Base-by-base conservation (phyloP, 2,113 vertebrate species). In the Poecile atricapillus region DNA sequence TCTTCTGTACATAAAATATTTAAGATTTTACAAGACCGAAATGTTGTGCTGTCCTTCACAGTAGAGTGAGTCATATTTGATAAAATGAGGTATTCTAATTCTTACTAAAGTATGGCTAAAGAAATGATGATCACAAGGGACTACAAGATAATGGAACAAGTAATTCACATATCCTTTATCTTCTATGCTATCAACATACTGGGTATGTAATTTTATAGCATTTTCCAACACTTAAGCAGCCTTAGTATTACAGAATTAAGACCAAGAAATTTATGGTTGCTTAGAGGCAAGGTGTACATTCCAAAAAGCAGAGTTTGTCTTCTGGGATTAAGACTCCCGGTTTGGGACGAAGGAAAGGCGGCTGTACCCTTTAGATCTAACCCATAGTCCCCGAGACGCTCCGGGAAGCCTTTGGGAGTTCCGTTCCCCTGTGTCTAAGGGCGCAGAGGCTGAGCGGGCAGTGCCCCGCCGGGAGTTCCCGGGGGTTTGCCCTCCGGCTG, bases 211-310 rank as follows among this genome's bases (percentile, higher is more conserved):
- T 65, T 87, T 76, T 56, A 91, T 16, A 73, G 69, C 56, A 50
- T 88, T 96, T 87, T 88, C 81, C 74, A 76, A 94, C 89, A 95
- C 56, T 44, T 46, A 78, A 70, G 52, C 76, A 67, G 77, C 56
- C 33, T 95, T 94, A 75, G 25, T 68, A 56, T 49, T 67, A 75
- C 23, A 96, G 92, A 96, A 87, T 83, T 37, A 96, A 97, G 74
- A 94, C 78, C 65, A 94, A 79, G 53, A 73, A 89, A 93, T 67
- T 68, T 91, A 77, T 78, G 37, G 84, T 76, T 80, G 85, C 84
- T 95, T 89, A 84, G 97, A 97, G 93, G 78, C 73, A 94, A 97
- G 68, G 74, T 50, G 76, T 62, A 19, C 24, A 60, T 88, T 87
- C 78, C 53, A 80, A 84, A 90, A 83, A 11, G 13, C 25, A 69